Percentiles rank a stretch among this genome's conserved stretches.
phyloP scores from a whole-genome alignment of 2,797 vertebrate species.

The Nyctalus aviator region DNA sequence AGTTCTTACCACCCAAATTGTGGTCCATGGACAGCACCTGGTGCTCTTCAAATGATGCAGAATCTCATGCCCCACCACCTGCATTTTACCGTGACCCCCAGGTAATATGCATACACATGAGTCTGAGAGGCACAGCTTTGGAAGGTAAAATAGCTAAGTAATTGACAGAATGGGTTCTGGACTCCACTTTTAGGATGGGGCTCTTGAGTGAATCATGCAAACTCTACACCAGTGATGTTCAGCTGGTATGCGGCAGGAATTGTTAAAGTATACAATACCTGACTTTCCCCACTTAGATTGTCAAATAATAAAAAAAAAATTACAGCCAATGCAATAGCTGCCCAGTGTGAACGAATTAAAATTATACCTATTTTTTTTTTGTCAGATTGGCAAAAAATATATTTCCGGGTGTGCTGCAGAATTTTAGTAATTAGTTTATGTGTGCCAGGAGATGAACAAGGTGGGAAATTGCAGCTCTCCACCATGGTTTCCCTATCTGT shows the following conservation, averaged over 20 bases:
- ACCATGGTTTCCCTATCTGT: neutral
- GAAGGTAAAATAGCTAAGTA: neutral
- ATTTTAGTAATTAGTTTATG: neutral
- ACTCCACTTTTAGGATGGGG: neutral
- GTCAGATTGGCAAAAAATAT: neutral
- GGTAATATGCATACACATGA: neutral
- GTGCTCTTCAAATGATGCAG: neutral
- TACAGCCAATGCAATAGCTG: neutral
- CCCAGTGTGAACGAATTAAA: neutral
- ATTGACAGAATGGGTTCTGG: neutral
- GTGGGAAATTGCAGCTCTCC: neutral
- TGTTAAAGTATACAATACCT: neutral
- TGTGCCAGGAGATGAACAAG: neutral
- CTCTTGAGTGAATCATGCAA: neutral
- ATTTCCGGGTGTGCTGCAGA: neutral
- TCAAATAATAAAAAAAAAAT: neutral
- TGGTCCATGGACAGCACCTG: fast-evolving
- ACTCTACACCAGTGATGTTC: neutral
- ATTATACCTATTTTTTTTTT: neutral
- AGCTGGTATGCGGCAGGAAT: neutral
- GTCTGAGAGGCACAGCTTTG: neutral
- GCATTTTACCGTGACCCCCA: neutral
- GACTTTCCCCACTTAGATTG: neutral
- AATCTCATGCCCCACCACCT: neutral
- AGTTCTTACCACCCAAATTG: neutral